These are phyloP conservation scores for Bambusicola thoracicus DNA, from an alignment of 2,113 vertebrate genomes.

Conservation along the genomic window DNA sequence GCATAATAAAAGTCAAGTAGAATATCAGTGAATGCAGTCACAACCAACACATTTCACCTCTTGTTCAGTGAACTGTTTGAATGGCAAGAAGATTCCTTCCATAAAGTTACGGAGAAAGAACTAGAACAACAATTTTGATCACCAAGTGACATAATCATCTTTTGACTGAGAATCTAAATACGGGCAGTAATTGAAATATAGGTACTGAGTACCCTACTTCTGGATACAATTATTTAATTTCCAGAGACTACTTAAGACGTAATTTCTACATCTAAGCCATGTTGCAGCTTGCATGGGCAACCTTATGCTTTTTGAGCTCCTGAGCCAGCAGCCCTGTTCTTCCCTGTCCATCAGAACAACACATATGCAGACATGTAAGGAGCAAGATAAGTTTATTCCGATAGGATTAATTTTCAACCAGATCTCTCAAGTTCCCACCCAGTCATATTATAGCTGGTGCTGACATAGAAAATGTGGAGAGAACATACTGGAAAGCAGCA, in stretches of 20 bases:
- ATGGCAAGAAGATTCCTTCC: background rate
- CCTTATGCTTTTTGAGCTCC: background rate
- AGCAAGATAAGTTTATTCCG: background rate
- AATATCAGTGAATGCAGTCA: background rate
- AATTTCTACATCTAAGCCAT: background rate
- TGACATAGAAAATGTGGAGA: background rate
- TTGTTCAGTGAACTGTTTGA: background rate
- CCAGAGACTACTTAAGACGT: background rate
- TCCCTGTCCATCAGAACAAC: background rate
- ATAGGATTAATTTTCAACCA: background rate
- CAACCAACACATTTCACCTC: background rate
- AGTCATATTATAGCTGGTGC: background rate
- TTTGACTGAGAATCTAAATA: background rate
- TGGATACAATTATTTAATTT: background rate
- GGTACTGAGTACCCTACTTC: background rate
- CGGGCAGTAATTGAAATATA: background rate
- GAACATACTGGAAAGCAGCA: background rate
- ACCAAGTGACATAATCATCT: background rate
- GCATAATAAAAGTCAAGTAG: background rate
- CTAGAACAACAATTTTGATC: background rate
- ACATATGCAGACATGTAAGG: background rate
- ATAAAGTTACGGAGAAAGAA: background rate
- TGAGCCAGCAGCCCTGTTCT: rapidly evolving
- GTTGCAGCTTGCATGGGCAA: background rate
- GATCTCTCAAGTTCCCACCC: background rate